Evolutionary conservation across 2,888 invertebrate genomes (phyloP), one percentile per base, ranked within the genome.

Genomic region (Troides helena): DNA sequence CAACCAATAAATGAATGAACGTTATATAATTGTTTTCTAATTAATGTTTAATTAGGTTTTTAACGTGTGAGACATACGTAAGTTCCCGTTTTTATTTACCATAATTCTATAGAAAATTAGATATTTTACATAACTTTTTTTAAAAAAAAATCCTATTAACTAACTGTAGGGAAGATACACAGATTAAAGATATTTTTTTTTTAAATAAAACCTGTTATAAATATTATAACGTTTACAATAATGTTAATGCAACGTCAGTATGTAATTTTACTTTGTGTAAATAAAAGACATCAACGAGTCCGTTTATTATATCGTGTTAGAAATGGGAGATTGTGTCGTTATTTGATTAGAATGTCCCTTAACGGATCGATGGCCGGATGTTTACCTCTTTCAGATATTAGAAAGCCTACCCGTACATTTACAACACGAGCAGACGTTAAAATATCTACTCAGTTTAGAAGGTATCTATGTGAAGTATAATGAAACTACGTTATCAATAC

Each of bases 311-410:
- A 67, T 65, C 62, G 59, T 46, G 57, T 30, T 17, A 61, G 69
- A 63, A 74, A 58, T 21, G 72, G 75, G 68, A 57, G 69, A 69
- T 75, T 78, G 74, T 74, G 76, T 77, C 76, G 73, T 72, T 77
- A 76, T 76, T 77, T 77, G 75, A 76, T 73, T 74, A 73, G 69
- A 72, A 70, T 94, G 95, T 81, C 66, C 74, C 76, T 80, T 81
- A 82, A 81, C 81, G 77, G 80, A 80, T 79, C 81, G 80, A 77
- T 76, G 81, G 79, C 87, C 90, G 89, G 90, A 90, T 89, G 88
- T 88, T 89, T 87, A 82, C 85, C 78, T 83, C 79, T 82, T 78
- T 78, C 78, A 80, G 81, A 84, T 80, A 85, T 84, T 88, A 88
- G 90, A 89, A 89, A 89, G 89, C 85, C 83, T 81, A 78, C 79